These are phyloP conservation scores for Andrena camellia DNA, from an alignment of 2,888 invertebrate species.

Conservation along the genomic window DNA sequence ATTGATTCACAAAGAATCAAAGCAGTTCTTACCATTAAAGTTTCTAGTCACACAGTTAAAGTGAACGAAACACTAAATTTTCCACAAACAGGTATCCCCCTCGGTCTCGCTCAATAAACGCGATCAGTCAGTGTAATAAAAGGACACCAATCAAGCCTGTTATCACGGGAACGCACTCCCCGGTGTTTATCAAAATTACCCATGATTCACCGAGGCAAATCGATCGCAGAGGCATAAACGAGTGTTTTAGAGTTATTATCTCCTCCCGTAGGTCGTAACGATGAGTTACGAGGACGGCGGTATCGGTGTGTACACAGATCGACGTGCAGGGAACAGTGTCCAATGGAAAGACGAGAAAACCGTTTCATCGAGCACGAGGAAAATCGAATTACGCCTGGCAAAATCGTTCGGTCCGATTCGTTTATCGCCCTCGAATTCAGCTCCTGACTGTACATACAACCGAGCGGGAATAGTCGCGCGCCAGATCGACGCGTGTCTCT, in stretches of 20 bases:
- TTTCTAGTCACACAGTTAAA: no score
- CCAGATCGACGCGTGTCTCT: conserved; percentile 28
- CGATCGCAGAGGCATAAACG: conserved; percentile 50
- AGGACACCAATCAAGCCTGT: conserved; percentile 40
- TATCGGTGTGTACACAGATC: conserved; percentile 36
- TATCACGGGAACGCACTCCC: conserved; percentile 46
- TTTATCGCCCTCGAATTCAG: conserved; percentile 57
- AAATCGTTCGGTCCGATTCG: conserved; percentile 55
- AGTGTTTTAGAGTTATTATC: conserved; percentile 59
- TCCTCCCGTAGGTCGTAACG: conserved; percentile 52
- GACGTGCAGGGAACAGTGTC: conserved; percentile 41
- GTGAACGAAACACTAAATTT: no score
- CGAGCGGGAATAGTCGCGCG: conserved; percentile 39
- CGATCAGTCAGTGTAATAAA: conserved; percentile 43
- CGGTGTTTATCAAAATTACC: conserved; percentile 60
- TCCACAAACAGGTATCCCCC: no score
- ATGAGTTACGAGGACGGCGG: conserved; percentile 46
- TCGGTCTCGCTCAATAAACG: conserved; percentile 1
- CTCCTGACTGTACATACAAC: conserved; percentile 69
- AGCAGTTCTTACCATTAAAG: no score
- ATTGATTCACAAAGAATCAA: no score
- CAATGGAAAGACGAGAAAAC: conserved; percentile 48
- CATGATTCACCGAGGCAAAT: conserved; percentile 37
- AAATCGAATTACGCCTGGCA: conserved; percentile 64
- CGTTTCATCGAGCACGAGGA: conserved; percentile 49